Base-by-base conservation (phyloP, 2,113 vertebrate genomes). In the Cinclus cinclus region DNA sequence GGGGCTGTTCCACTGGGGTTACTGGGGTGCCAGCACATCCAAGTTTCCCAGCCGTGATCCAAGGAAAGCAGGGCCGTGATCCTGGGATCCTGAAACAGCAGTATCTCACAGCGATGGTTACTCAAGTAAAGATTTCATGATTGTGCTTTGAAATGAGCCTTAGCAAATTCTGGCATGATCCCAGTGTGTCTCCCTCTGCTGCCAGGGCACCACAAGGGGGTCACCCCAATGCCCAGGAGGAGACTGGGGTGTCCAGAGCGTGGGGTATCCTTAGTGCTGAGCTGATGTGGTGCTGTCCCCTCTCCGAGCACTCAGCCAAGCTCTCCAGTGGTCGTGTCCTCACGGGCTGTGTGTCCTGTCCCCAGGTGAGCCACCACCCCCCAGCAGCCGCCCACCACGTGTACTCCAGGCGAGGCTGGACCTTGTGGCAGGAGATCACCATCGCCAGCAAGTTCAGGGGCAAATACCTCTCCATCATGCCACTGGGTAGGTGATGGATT, bases 401-500 rank as follows among this genome's bases (percentile, higher is more conserved):
- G 87, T 98, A 98, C 96, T 99, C 99, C 93, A 98, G 97, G 93
- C 97, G 98, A 65, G 99, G 99, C 78, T 99, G 99, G 99, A 98
- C 98, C 13, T 85, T 99, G 93, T 99, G 99, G 99, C 99, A 99
- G 98, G 99, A 99, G 96, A 99, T 99, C 98, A 99, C 99, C 69
- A 99, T 99, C 6, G 98, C 99, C 95, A 99, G 99, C 99, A 99
- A 99, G 97, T 99, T 99, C 97, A 98, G 99, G 87, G 99, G 99
- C 86, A 99, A 99, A 98, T 99, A 99, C 98, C 98, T 99, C 97
- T 99, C 99, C 94, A 99, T 99, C 95, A 99, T 99, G 99, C 99
- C 99, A 5, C 98, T 99, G 87, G 99, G 99, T 99, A 97, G 98
- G 98, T 94, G 56, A 2, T 28, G 79, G 55, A 0, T 33, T 11